phyloP scores from a whole-genome alignment of 2,113 vertebrate species.

The Capra hircus region DNA sequence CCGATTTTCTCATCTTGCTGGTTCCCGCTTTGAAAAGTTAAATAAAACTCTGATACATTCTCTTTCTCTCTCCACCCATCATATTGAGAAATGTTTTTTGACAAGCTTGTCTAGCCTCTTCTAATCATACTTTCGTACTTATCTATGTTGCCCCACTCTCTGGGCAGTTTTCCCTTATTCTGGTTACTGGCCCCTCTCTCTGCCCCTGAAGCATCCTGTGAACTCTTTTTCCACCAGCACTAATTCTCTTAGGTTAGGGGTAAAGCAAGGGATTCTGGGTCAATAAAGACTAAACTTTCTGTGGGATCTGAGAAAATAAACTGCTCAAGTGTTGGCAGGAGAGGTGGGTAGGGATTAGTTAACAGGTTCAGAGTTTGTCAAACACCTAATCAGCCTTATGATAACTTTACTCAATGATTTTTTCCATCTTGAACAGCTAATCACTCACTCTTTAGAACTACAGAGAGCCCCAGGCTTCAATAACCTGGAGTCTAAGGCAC shows the following conservation, averaged over 20 bases:
- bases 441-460: not conserved
- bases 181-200: not conserved
- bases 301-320: not conserved
- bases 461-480: not conserved
- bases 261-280: not conserved
- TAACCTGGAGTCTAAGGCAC: not conserved
- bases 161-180: not conserved
- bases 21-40: slow-evolving; percentile 1
- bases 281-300: not conserved
- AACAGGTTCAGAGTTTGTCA: not conserved
- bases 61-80: too few relatives aligned
- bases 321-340: not conserved
- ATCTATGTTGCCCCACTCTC: not conserved
- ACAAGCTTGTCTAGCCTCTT: not conserved
- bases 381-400: not conserved
- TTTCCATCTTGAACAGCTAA: not conserved
- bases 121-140: not conserved
- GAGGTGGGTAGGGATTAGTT: not conserved
- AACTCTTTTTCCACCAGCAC: not conserved
- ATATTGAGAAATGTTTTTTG: not conserved
- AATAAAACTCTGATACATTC: not conserved
- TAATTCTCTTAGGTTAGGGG: not conserved
- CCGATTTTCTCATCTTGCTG: not conserved
- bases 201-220: not conserved
- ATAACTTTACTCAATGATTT: not conserved